Percentiles rank a stretch among this genome's conserved stretches.
Evolutionary conservation across 2,113 vertebrate species (phyloP).

Genomic region (Chinchilla lanigera): DNA sequence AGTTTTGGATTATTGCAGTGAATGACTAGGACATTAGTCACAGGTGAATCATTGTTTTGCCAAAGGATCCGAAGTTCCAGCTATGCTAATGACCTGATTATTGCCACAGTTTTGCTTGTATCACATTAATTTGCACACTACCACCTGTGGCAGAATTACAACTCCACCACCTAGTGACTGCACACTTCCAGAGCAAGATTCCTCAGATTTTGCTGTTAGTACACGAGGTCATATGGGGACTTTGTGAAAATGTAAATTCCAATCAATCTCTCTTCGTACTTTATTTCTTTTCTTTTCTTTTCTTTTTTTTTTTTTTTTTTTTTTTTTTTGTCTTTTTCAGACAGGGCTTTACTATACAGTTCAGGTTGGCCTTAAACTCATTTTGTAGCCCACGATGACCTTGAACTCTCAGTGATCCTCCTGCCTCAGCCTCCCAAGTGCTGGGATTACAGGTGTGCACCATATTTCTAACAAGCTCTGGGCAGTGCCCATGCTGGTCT

Average conservation of each 20-base stretch:
- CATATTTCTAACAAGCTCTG: not conserved
- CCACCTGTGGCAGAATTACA: rapidly evolving
- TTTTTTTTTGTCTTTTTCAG: no score
- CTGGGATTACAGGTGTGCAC: no score
- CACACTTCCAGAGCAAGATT: not conserved
- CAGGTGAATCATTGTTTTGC: rapidly evolving
- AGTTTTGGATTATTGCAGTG: not conserved
- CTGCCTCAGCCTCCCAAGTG: no score
- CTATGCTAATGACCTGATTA: rapidly evolving
- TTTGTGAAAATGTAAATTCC: not conserved
- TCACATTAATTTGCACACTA: rapidly evolving
- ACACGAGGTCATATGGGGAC: not conserved
- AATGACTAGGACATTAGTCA: not conserved
- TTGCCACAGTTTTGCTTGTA: not conserved
- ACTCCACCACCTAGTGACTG: not conserved
- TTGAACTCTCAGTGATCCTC: no score
- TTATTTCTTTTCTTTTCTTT: no score
- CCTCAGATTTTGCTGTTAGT: not conserved
- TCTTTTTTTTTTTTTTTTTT: no score
- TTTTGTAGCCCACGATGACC: no score
- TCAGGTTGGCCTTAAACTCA: no score
- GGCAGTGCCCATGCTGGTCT: not conserved
- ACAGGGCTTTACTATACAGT: no score
- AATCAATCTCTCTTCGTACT: not conserved
- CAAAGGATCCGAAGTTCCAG: not conserved